Evolutionary conservation across 2,113 vertebrate species (phyloP).

Genomic region (Proteles cristata): DNA sequence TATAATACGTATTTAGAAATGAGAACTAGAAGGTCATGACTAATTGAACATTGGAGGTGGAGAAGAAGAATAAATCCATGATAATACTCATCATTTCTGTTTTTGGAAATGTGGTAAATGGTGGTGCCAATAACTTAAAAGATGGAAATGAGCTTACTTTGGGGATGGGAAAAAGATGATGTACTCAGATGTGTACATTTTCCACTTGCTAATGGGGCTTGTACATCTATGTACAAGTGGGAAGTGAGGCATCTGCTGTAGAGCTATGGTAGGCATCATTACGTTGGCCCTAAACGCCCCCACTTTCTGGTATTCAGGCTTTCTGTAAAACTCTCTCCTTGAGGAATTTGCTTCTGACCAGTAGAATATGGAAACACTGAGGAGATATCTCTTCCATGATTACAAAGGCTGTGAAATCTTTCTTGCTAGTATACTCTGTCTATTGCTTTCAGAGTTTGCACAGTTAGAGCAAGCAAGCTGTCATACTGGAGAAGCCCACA

Average conservation of each 20-base stretch:
- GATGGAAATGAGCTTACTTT: neutral
- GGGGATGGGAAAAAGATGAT: neutral
- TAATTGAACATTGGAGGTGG: neutral
- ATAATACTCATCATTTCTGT: neutral
- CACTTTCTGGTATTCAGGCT: neutral
- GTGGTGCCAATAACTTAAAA: neutral
- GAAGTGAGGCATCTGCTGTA: neutral
- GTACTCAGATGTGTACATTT: neutral
- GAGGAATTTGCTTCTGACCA: constrained; percentile 8
- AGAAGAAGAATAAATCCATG: neutral
- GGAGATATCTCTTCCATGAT: neutral
- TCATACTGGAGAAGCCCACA: neutral
- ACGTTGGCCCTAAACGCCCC: rapidly evolving
- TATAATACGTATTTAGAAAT: neutral
- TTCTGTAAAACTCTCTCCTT: neutral
- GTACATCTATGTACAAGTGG: neutral
- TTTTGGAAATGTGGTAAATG: neutral
- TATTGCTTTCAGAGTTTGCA: neutral
- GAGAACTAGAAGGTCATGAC: neutral
- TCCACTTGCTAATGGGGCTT: neutral
- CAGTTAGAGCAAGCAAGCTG: neutral
- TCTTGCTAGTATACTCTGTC: neutral
- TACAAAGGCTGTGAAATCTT: neutral
- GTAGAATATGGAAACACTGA: neutral
- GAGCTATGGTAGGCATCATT: neutral